These are phyloP conservation scores for Gila robusta DNA, from an alignment of 2,797 vertebrate genomes.

Conservation along the genomic window DNA sequence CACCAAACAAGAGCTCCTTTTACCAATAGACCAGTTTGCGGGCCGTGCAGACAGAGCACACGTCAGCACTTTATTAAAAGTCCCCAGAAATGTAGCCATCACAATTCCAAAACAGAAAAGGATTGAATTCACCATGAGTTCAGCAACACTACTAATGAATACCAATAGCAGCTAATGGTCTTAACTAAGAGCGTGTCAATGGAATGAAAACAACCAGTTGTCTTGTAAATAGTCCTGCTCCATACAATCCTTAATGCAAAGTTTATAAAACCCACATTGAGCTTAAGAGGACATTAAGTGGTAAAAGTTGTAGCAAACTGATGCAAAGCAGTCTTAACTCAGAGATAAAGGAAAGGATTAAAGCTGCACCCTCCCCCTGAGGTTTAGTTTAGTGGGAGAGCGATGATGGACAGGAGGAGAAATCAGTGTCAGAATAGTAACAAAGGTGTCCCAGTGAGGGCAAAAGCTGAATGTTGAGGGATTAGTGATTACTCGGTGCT, in stretches of 20 bases:
- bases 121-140: not conserved
- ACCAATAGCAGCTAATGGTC: constrained; percentile 39
- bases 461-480: constrained; percentile 62
- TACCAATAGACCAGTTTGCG: constrained; percentile 34
- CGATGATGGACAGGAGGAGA: constrained; percentile 55
- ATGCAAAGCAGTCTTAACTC: constrained; percentile 38
- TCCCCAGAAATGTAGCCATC: constrained; percentile 30
- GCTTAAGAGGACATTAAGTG: constrained; percentile 13
- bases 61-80: constrained; percentile 38
- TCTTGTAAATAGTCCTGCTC: constrained; percentile 29
- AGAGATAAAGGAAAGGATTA: constrained; percentile 29
- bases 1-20: constrained; percentile 47
- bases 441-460: constrained; percentile 64
- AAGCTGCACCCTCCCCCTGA: constrained; percentile 32
- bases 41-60: constrained; percentile 23
- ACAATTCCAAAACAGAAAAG: constrained; percentile 21
- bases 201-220: constrained; percentile 12
- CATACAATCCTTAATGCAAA: constrained; percentile 24
- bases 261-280: constrained; percentile 23
- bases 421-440: constrained; percentile 49
- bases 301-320: not conserved
- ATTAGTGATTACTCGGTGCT: constrained; percentile 59
- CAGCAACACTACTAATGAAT: constrained; percentile 33
- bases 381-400: constrained; percentile 33
- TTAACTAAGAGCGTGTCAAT: constrained; percentile 17